These are phyloP conservation scores for Odocoileus hemionus DNA, from an alignment of 2,113 vertebrate genomes.

Conservation along the genomic window DNA sequence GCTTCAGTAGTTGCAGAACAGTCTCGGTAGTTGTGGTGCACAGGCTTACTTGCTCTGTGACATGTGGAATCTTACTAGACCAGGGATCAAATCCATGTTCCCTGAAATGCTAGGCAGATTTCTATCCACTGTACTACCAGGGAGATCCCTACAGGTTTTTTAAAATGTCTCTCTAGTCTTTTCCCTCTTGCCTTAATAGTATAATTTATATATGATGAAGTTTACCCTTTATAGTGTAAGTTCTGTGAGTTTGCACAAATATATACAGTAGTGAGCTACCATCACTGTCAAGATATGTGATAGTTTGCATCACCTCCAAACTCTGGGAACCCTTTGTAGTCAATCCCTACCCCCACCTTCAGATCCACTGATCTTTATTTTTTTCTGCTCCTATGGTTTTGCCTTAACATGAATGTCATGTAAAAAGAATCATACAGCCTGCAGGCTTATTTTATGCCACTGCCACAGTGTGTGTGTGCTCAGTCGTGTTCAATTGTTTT, in stretches of 20 bases:
- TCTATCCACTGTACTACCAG: neutral
- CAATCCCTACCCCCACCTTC: neutral
- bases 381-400: neutral
- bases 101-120: neutral
- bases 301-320: neutral
- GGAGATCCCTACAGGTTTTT: neutral
- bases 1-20: neutral
- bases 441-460: constrained; percentile 2
- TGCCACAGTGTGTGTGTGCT: neutral
- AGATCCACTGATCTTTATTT: neutral
- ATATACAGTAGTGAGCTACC: neutral
- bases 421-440: neutral
- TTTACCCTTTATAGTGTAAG: neutral
- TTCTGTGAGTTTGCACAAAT: neutral
- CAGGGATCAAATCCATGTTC: neutral
- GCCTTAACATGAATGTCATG: neutral
- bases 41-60: neutral
- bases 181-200: neutral
- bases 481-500: neutral
- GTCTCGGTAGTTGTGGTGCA: neutral
- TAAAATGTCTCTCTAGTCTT: neutral
- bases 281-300: neutral
- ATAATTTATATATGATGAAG: neutral
- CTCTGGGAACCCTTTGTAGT: neutral
- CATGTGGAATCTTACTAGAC: neutral